These are phyloP conservation scores for Phoeniculus purpureus DNA, from an alignment of 2,797 vertebrate genomes.

Conservation along the genomic window DNA sequence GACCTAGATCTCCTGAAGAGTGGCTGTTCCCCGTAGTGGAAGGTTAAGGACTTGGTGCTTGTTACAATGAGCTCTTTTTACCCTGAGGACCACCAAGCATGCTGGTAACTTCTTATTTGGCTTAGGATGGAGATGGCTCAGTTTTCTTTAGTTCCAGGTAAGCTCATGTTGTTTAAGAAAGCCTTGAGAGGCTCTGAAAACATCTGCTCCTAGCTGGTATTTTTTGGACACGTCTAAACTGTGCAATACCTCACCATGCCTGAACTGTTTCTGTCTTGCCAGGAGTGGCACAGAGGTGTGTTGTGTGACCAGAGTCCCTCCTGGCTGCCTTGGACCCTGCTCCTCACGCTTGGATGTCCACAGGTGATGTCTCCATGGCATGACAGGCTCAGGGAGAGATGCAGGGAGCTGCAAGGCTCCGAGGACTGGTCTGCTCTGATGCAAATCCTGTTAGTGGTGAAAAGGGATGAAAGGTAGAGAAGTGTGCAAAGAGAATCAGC, in stretches of 20 bases:
- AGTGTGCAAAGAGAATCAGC: slow-evolving; percentile 44
- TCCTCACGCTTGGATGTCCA: background rate
- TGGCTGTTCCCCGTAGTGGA: background rate
- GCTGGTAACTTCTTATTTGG: background rate
- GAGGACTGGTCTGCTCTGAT: background rate
- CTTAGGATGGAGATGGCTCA: background rate
- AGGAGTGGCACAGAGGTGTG: background rate
- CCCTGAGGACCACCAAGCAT: background rate
- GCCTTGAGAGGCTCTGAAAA: slow-evolving; percentile 17
- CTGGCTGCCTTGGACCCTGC: background rate
- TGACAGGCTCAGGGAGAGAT: background rate
- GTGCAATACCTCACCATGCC: background rate
- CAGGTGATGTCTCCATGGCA: background rate
- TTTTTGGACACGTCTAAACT: slow-evolving; percentile 29
- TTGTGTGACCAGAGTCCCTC: background rate
- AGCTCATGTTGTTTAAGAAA: background rate
- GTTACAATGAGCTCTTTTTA: background rate
- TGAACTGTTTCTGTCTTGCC: background rate
- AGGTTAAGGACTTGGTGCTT: background rate
- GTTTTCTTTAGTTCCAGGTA: background rate
- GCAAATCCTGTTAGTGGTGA: slow-evolving; percentile 39
- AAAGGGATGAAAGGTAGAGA: slow-evolving; percentile 26
- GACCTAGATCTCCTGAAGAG: background rate
- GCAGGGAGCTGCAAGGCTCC: background rate
- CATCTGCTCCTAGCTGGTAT: slow-evolving; percentile 26